phyloP scores from a whole-genome alignment of 2,113 vertebrate genomes.

The Myrmophylax atrothorax region DNA sequence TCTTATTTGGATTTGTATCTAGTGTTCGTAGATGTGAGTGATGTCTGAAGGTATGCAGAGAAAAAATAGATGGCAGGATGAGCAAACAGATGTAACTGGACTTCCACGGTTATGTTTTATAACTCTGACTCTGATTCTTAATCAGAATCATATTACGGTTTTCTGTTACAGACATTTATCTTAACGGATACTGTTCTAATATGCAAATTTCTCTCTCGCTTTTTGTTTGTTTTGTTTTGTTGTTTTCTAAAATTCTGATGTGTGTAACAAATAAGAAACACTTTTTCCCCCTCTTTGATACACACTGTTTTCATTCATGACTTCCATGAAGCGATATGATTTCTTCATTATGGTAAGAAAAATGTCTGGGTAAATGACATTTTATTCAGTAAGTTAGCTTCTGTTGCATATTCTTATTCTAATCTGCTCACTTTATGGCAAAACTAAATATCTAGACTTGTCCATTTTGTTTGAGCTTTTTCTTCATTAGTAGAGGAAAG shows the following conservation, averaged over 20 bases:
- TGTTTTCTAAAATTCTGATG: too few species aligned
- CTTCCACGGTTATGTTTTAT: background rate
- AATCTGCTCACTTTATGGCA: background rate
- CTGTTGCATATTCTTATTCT: background rate
- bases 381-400: background rate
- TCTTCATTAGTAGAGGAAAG: background rate
- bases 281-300: background rate
- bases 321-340: accelerated
- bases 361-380: background rate
- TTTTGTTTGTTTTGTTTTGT: too few species aligned
- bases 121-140: background rate
- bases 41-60: background rate
- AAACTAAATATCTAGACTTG: background rate
- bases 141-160: background rate
- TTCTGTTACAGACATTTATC: background rate
- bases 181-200: background rate
- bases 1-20: background rate
- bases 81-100: background rate
- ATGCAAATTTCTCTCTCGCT: background rate
- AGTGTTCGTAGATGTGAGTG: background rate
- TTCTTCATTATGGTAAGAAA: background rate
- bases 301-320: background rate
- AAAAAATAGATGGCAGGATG: background rate
- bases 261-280: background rate
- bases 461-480: background rate